Evolutionary conservation across 2,797 vertebrate species (phyloP), one percentile per base, ranked within the genome.

Genomic region (Falco rusticolus): DNA sequence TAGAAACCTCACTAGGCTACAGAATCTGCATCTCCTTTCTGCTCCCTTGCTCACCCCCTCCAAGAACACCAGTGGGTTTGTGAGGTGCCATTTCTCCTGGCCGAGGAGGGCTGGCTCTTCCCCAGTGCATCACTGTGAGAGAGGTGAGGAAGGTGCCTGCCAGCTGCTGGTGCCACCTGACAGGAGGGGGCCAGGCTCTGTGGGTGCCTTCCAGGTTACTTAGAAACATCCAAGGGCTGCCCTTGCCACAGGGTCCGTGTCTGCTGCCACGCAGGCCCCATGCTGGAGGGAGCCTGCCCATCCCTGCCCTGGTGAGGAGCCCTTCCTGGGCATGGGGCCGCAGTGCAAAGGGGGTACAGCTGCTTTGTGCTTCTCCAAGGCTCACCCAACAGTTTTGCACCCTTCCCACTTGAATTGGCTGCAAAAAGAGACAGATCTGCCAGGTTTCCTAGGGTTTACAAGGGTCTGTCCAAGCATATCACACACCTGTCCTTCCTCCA

Each of bases 101-200:
- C 13, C 0, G 1, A 83, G 45, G 45, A 48, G n/a, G 26, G 65
- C 59, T 77, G 88, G 29, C n/a, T 54, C 64, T 54, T 74, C 56
- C 7, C n/a, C 6, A 1, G 13, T n/a, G 19, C 56, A 26, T 70
- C 51, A 24, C 47, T 4, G 2, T 28, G 61, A 45, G 64, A 53
- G 24, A 51, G 45, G 45, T 34, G 53, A 74, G 16, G 69, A 60
- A 65, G 37, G 26, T 5, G 5, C 21, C 47, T 60, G 16, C 33
- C 13, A 19, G 43, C 51, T 65, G 21, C 33, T 1, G 0, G 28
- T 50, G 61, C 50, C 37, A 77, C 19, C n/a, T 0, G 1, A 26
- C 4, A 6, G 41, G 37, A 60, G 15, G 8, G 41, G 14, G 10
- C 1, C 34, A 68, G 70, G 39, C 22, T 16, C 61, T 76, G 17